Evolutionary conservation across 2,888 invertebrate species (phyloP).

Genomic region (Brenthis ino): DNA sequence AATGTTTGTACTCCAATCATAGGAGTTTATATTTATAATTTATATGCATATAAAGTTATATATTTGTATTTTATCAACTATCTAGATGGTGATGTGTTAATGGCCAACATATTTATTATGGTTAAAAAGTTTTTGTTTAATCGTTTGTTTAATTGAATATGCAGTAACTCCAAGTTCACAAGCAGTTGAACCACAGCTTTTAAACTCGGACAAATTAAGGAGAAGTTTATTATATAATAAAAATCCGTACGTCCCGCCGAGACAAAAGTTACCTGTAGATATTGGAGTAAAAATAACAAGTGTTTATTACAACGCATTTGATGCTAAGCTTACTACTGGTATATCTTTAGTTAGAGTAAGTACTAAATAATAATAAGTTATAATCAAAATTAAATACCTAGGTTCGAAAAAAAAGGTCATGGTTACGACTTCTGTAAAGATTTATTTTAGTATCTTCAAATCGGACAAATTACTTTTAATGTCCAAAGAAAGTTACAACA

Average conservation of each 20-base stretch:
- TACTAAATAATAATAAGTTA: slow-evolving; percentile 13
- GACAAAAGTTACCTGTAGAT: slow-evolving; percentile 49
- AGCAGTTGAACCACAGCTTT: slow-evolving; percentile 66
- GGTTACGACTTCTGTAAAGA: no score
- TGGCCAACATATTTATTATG: no score
- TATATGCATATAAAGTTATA: no score
- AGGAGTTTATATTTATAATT: no score
- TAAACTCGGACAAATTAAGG: slow-evolving; percentile 77
- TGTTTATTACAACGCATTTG: slow-evolving; percentile 60
- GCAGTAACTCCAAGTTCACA: slow-evolving; percentile 56
- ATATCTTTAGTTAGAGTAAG: slow-evolving; percentile 63
- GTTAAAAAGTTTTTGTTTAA: not conserved
- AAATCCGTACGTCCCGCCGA: slow-evolving; percentile 64
- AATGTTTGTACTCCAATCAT: no score
- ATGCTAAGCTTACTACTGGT: slow-evolving; percentile 58
- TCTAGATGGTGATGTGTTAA: no score
- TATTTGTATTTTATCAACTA: no score
- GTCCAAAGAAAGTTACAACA: no score
- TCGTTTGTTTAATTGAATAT: slow-evolving; percentile 16
- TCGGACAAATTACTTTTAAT: no score
- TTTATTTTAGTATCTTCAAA: no score
- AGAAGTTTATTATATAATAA: slow-evolving; percentile 73
- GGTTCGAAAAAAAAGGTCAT: not conserved
- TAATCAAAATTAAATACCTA: no score
- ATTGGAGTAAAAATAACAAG: slow-evolving; percentile 58